phyloP scores from a whole-genome alignment of 2,113 vertebrate genomes.

The Setophaga petechia region DNA sequence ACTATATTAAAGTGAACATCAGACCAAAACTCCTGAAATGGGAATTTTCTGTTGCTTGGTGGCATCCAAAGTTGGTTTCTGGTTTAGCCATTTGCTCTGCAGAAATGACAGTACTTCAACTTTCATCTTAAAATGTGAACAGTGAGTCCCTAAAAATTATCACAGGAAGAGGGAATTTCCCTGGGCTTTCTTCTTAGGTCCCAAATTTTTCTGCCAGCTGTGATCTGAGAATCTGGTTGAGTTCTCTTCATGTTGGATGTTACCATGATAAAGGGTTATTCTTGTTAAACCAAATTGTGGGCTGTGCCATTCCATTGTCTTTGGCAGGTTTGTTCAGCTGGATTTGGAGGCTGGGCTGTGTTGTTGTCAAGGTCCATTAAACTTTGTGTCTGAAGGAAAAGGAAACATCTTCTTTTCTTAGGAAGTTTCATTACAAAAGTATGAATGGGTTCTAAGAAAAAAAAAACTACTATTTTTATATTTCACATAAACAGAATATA shows the following conservation, averaged over 20 bases:
- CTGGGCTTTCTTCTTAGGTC: neutral
- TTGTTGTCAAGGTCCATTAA: neutral
- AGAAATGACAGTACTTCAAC: neutral
- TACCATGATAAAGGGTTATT: neutral
- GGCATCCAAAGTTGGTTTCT: neutral
- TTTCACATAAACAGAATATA: neutral
- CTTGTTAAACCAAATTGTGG: neutral
- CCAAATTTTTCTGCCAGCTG: neutral
- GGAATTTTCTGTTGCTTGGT: neutral
- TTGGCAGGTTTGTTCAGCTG: neutral
- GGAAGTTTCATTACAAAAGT: neutral
- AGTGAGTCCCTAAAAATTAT: neutral
- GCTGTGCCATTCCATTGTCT: neutral
- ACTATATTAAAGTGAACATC: neutral
- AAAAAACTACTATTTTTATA: neutral
- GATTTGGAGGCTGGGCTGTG: neutral
- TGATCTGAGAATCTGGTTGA: neutral
- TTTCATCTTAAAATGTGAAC: neutral
- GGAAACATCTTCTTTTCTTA: neutral
- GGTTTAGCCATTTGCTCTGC: neutral
- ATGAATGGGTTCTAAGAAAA: neutral
- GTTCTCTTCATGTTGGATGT: neutral
- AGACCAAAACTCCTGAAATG: neutral
- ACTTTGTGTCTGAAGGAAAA: neutral
- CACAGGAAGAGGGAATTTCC: neutral